A percentile compares a stretch with the other conserved stretches of the same genome.
Conservation (phyloP, 2,888 invertebrate species). For the Chorisops tibialis region DNA sequence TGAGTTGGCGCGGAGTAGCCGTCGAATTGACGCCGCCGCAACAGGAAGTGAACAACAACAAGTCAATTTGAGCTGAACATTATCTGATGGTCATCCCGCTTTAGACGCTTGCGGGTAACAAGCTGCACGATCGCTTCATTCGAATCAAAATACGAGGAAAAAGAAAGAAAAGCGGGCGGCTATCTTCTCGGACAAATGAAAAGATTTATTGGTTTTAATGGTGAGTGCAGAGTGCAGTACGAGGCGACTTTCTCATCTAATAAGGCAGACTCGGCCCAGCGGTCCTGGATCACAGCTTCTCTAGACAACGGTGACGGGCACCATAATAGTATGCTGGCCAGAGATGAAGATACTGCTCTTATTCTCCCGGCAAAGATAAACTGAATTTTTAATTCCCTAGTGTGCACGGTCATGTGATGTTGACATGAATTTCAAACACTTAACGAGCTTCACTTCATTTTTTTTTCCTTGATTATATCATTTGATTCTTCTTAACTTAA, state of each 20-base stretch:
- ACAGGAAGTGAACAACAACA: constrained; percentile 28
- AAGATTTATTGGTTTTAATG: constrained; percentile 18
- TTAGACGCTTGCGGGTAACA: not conserved
- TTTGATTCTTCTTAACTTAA: too few species aligned
- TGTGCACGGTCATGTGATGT: too few species aligned
- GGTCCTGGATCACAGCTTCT: too few species aligned
- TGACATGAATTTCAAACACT: too few species aligned
- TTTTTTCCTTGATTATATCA: too few species aligned
- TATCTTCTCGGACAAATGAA: not conserved
- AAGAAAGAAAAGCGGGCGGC: not conserved
- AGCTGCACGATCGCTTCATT: not conserved
- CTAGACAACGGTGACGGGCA: too few species aligned
- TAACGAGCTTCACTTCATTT: too few species aligned
- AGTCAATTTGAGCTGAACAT: constrained; percentile 26
- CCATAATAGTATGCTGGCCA: too few species aligned
- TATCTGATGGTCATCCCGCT: constrained; percentile 22
- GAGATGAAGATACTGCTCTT: too few species aligned
- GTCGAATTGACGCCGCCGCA: not conserved
- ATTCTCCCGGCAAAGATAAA: too few species aligned
- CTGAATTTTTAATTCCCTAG: too few species aligned
- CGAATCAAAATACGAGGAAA: not conserved
- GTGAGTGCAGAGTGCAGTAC: constrained; percentile 3
- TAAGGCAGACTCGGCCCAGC: not conserved
- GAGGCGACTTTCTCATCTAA: constrained; percentile 14
- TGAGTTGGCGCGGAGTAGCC: too few species aligned